Evolutionary conservation across 2,113 vertebrate genomes (phyloP).

Genomic region (Aramus guarauna): DNA sequence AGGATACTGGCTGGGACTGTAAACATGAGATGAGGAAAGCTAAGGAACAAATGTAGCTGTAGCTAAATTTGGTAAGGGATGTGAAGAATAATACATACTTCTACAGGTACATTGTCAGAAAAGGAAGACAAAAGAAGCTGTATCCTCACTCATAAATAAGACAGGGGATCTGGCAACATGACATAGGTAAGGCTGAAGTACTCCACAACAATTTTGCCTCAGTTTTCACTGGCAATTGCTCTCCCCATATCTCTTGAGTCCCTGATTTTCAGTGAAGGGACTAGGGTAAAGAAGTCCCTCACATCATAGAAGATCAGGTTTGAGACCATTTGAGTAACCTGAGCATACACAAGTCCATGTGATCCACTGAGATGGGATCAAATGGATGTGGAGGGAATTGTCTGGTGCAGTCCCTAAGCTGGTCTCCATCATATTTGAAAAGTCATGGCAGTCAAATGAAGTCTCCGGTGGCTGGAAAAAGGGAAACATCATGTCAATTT

Average conservation of each 20-base stretch:
- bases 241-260: neutral
- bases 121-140: neutral
- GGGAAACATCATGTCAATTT: neutral
- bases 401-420: neutral
- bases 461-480: neutral
- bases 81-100: neutral
- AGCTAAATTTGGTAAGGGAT: neutral
- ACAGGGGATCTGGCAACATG: too few relatives aligned
- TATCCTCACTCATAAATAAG: neutral
- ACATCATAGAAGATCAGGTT: neutral
- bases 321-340: neutral
- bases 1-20: fast-evolving
- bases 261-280: neutral
- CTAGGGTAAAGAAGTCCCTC: neutral
- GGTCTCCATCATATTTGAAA: neutral
- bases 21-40: neutral
- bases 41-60: neutral
- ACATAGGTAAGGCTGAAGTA: neutral
- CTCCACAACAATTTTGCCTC: neutral
- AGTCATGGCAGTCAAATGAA: neutral
- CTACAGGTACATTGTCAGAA: neutral
- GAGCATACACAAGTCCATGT: fast-evolving
- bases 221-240: neutral
- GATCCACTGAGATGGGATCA: neutral
- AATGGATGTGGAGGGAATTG: neutral